A percentile compares a stretch with the other conserved stretches of the same genome.
Evolutionary conservation across 2,797 vertebrate species (phyloP).

Genomic region (Notoglanidium macrostoma): DNA sequence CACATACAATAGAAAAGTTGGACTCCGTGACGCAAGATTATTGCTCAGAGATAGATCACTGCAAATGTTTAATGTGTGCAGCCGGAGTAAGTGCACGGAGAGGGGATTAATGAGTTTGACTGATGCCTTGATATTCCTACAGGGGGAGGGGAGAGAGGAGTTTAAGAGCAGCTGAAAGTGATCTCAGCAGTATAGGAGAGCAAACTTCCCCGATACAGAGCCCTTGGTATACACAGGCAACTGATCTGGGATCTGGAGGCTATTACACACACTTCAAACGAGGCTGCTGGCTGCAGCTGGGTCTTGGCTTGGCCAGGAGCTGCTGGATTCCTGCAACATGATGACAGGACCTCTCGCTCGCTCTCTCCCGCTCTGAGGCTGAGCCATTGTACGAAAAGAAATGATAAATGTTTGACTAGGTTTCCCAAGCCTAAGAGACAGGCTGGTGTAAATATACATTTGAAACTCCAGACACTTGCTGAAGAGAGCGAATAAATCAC

Average conservation of each 20-base stretch:
- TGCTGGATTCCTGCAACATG: constrained; percentile 74
- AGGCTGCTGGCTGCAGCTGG: constrained; percentile 61
- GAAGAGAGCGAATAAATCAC: constrained; percentile 3
- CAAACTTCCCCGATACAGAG: constrained; percentile 58
- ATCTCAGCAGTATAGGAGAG: constrained; percentile 54
- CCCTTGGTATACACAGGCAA: constrained; percentile 55
- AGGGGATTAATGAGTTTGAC: constrained; percentile 44
- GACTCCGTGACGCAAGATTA: constrained; percentile 24
- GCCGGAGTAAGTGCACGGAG: constrained; percentile 27
- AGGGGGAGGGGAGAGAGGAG: constrained; percentile 27
- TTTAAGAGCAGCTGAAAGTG: constrained; percentile 71
- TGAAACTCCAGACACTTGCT: constrained; percentile 5
- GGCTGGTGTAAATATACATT: constrained; percentile 9
- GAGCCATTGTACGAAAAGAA: constrained; percentile 12
- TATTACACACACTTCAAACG: constrained; percentile 38
- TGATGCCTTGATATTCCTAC: constrained; percentile 50
- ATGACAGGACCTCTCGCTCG: constrained; percentile 61
- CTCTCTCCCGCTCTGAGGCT: background rate
- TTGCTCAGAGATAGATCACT: constrained; percentile 24
- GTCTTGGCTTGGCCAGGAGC: constrained; percentile 63
- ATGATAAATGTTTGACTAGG: constrained; percentile 17
- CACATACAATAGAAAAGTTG: constrained; percentile 15
- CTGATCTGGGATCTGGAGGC: constrained; percentile 62
- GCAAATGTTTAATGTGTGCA: constrained; percentile 36
- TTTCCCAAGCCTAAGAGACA: background rate